These are phyloP conservation scores for Micropoecilia bifurca DNA, from an alignment of 2,797 vertebrate genomes.

Conservation along the genomic window DNA sequence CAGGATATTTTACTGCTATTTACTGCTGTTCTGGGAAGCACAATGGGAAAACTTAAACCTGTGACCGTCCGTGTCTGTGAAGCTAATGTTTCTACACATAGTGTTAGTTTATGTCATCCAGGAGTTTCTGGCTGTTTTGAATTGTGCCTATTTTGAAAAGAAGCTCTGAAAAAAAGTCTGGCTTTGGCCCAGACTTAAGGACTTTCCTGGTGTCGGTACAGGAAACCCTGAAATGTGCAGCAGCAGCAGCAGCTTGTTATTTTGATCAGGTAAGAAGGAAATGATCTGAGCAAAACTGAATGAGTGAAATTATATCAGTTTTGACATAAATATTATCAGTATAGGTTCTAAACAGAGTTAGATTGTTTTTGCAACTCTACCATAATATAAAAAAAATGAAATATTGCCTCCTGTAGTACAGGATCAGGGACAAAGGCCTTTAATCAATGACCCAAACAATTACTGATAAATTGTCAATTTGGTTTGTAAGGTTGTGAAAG, in stretches of 20 bases:
- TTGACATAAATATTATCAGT: not conserved
- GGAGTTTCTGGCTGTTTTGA: not conserved
- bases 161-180: not conserved
- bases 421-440: not conserved
- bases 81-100: not conserved
- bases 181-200: not conserved
- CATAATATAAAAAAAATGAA: not conserved
- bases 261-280: not conserved
- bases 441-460: not conserved
- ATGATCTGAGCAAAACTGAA: not conserved
- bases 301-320: not conserved
- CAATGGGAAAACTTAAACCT: not conserved
- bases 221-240: not conserved
- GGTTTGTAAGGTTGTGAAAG: not conserved
- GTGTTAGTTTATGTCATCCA: not conserved
- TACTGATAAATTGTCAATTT: not conserved
- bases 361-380: not conserved
- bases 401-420: not conserved
- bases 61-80: not conserved
- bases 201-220: not conserved
- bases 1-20: not conserved
- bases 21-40: not conserved
- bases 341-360: not conserved
- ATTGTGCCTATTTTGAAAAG: not conserved
- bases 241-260: not conserved